phyloP scores from a whole-genome alignment of 2,888 invertebrate species.

The Anthrax anthrax region DNA sequence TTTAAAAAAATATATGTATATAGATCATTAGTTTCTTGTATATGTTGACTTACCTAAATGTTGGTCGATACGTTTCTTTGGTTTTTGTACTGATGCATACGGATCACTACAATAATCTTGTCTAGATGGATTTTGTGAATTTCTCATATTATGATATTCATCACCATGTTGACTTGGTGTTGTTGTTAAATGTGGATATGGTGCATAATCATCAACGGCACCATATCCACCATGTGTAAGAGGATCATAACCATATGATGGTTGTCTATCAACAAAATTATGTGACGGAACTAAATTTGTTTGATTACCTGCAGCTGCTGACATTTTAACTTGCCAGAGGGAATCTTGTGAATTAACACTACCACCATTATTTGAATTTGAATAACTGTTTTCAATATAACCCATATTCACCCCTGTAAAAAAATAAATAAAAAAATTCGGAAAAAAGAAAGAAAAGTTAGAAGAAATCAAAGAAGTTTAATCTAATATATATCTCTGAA shows the following conservation, averaged over 20 bases:
- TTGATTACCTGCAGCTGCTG: constrained; percentile 54
- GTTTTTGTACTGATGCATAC: constrained; percentile 79
- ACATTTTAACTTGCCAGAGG: constrained; percentile 87
- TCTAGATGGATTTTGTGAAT: constrained; percentile 68
- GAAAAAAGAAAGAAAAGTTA: too few species aligned
- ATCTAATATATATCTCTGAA: too few species aligned
- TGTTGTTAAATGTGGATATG: constrained; percentile 62
- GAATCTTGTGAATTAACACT: constrained; percentile 91
- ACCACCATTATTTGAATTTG: constrained; percentile 88
- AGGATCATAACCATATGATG: constrained; percentile 63
- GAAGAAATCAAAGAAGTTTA: too few species aligned
- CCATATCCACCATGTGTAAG: constrained; percentile 71
- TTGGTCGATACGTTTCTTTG: constrained; percentile 73
- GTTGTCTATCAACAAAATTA: constrained; percentile 49
- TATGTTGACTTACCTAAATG: constrained; percentile 68
- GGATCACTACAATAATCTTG: constrained; percentile 81
- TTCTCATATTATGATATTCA: constrained; percentile 54
- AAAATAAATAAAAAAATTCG: constrained; percentile 6
- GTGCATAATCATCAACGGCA: constrained; percentile 69
- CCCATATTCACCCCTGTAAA: constrained; percentile 70
- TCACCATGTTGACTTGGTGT: constrained; percentile 50
- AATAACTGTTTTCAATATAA: constrained; percentile 83
- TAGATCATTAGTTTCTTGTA: too few species aligned
- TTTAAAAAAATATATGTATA: too few species aligned
- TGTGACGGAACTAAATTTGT: constrained; percentile 45